Conservation (phyloP, 2,797 vertebrate genomes). For the Trachops cirrhosus region DNA sequence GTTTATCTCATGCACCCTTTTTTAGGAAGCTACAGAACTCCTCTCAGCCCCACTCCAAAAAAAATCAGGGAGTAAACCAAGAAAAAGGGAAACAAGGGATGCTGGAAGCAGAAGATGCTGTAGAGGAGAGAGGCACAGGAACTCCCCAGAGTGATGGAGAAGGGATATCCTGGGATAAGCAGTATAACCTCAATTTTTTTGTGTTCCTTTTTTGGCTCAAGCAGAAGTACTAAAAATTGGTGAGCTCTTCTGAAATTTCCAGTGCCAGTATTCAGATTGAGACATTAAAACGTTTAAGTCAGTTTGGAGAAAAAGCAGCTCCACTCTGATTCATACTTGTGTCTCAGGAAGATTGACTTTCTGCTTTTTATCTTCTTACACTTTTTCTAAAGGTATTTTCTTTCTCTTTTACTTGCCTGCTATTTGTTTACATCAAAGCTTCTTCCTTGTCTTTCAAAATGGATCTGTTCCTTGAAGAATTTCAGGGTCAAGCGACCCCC, state of each 20-base stretch:
- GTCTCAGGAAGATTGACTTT: neutral
- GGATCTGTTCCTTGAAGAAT: neutral
- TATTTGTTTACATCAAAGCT: constrained; percentile 5
- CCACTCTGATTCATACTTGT: neutral
- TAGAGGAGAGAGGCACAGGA: neutral
- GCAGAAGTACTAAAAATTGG: neutral
- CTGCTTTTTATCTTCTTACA: constrained; percentile 29
- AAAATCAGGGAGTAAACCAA: neutral
- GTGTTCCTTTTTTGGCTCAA: constrained; percentile 30
- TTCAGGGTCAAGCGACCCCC: neutral
- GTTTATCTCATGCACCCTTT: neutral
- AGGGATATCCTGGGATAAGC: neutral
- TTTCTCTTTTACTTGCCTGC: neutral
- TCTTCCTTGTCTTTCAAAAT: neutral
- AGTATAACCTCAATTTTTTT: neutral
- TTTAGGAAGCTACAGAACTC: neutral
- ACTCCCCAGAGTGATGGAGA: neutral
- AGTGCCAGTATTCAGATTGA: neutral
- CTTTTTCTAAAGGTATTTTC: constrained; percentile 29
- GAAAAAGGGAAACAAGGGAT: neutral
- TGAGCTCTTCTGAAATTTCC: neutral
- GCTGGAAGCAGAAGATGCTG: neutral
- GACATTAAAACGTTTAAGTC: constrained; percentile 13
- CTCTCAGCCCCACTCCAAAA: neutral
- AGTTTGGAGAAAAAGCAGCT: neutral